These are phyloP conservation scores for Psittacula derbiana DNA, from an alignment of 2,797 vertebrate species.

Conservation along the genomic window DNA sequence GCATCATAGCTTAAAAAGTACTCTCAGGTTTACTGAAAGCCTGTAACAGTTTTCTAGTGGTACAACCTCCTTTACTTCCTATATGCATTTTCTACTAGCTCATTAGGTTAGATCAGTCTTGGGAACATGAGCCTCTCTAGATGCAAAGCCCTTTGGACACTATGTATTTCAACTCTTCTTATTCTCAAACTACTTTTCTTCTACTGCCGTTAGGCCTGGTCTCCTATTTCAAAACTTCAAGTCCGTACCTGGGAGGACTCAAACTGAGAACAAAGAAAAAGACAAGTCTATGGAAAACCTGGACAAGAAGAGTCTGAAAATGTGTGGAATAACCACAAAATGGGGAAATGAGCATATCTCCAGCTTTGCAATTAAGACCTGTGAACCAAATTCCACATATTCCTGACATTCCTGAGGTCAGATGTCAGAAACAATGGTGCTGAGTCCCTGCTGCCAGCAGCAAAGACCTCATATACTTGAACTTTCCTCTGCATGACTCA, in stretches of 20 bases:
- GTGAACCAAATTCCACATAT: neutral
- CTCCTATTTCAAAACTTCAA: neutral
- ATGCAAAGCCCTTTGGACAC: neutral
- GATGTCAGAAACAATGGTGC: neutral
- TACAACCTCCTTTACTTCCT: neutral
- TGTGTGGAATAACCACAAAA: neutral
- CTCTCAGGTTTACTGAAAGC: neutral
- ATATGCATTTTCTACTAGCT: neutral
- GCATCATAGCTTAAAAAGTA: neutral
- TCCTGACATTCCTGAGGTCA: neutral
- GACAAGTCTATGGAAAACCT: neutral
- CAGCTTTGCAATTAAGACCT: rapidly evolving
- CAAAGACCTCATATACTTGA: neutral
- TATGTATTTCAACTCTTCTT: neutral
- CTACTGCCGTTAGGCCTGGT: neutral
- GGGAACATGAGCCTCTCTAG: neutral
- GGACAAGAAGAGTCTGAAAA: neutral
- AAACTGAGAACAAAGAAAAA: neutral
- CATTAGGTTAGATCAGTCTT: neutral
- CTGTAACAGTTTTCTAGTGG: neutral
- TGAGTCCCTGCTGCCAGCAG: neutral
- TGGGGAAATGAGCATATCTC: rapidly evolving
- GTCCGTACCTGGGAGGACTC: neutral
- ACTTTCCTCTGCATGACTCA: conserved; percentile 8
- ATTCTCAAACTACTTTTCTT: neutral